Percentiles rank a stretch among this genome's conserved stretches.
phyloP scores from a whole-genome alignment of 2,113 vertebrate species.

The Megaceryle maxima region DNA sequence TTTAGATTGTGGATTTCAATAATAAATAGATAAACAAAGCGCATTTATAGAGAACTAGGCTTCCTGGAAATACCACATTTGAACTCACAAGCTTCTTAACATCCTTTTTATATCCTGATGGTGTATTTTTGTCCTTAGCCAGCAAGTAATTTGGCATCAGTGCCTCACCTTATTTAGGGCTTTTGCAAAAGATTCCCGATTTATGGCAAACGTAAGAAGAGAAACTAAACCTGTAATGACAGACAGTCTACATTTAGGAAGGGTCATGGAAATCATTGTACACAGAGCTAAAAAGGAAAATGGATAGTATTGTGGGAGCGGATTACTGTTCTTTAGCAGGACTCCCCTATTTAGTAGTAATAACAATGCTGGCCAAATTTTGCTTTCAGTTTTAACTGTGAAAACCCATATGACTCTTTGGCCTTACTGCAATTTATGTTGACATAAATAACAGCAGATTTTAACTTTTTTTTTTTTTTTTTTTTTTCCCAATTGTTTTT shows the following conservation, averaged over 20 bases:
- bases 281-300: not conserved
- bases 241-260: conserved; percentile 32
- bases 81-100: conserved; percentile 38
- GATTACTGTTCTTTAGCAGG: not conserved
- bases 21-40: not conserved
- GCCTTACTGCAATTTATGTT: not conserved
- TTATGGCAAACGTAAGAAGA: not conserved
- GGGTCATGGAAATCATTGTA: not conserved
- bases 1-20: not conserved
- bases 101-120: conserved; percentile 29
- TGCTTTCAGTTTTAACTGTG: not conserved
- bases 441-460: not conserved
- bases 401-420: not conserved
- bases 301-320: not conserved
- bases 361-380: not conserved
- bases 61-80: conserved; percentile 27
- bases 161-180: not conserved
- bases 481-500: not conserved
- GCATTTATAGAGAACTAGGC: not conserved
- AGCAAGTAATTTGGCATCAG: conserved; percentile 4
- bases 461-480: not conserved
- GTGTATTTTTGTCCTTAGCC: not conserved
- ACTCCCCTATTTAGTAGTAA: not conserved
- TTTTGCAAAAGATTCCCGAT: not conserved
- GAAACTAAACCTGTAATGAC: not conserved